These are phyloP conservation scores for Mionectes olivaceus DNA, from an alignment of 2,797 vertebrate species.

Conservation along the genomic window DNA sequence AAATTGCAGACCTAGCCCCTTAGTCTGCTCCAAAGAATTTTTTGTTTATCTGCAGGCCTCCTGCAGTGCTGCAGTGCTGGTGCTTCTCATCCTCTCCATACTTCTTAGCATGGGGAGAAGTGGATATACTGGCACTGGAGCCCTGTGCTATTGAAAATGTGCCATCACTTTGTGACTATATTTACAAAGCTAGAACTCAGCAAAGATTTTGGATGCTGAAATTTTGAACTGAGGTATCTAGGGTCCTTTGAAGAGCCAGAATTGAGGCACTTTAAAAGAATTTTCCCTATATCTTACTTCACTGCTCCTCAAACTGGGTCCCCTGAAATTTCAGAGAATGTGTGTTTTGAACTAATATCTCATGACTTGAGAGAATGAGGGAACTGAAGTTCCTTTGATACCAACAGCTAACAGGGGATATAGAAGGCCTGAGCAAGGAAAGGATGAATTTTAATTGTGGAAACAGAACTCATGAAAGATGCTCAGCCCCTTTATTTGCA, in stretches of 20 bases:
- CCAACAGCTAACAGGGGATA: background rate
- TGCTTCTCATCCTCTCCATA: fast-evolving
- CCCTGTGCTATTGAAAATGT: background rate
- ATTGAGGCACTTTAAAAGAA: background rate
- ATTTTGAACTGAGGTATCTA: background rate
- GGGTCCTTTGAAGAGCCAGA: background rate
- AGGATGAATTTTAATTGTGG: background rate
- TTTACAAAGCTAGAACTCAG: background rate
- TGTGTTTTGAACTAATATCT: background rate
- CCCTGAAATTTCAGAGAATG: background rate
- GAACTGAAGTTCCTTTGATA: background rate
- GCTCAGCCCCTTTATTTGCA: background rate
- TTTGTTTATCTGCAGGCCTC: background rate
- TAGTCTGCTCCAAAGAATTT: background rate
- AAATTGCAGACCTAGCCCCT: background rate
- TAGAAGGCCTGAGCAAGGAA: background rate
- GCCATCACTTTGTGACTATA: background rate
- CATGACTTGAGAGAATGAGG: background rate
- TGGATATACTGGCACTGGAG: background rate
- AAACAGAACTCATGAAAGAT: background rate
- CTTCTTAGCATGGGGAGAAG: background rate
- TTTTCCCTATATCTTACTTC: background rate
- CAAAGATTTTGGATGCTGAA: background rate
- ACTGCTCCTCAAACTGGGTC: background rate
- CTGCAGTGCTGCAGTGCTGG: background rate